Percentiles rank a stretch among this genome's conserved stretches.
Evolutionary conservation across 2,888 invertebrate genomes (phyloP).

Genomic region (Axea sp.): DNA sequence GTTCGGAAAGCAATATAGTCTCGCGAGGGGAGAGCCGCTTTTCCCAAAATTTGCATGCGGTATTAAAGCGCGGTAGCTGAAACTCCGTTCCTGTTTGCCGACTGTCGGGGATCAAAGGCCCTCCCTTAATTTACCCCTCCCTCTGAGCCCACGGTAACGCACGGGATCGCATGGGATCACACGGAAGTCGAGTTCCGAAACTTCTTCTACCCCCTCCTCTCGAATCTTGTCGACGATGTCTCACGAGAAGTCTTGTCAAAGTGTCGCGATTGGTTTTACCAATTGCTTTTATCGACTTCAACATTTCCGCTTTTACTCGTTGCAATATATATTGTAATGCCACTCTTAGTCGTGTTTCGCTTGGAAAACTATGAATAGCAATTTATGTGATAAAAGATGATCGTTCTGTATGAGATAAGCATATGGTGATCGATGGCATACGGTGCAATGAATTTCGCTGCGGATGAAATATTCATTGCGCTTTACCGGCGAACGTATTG

Average conservation of each 20-base stretch:
- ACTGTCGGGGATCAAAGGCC: constrained; percentile 79
- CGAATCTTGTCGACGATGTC: constrained; percentile 60
- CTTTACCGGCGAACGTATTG: constrained; percentile 35
- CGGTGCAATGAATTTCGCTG: constrained; percentile 42
- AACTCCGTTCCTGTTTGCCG: constrained; percentile 78
- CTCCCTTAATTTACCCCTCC: constrained; percentile 29
- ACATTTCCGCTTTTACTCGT: constrained; percentile 51
- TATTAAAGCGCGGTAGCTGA: constrained; percentile 79
- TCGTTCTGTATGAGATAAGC: constrained; percentile 57
- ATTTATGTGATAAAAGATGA: constrained; percentile 60
- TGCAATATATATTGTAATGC: constrained; percentile 63
- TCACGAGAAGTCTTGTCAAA: constrained; percentile 33
- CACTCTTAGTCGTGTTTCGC: constrained; percentile 51
- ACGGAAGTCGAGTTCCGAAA: constrained; percentile 25
- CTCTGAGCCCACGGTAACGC: constrained; percentile 17
- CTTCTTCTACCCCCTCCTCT: constrained; percentile 46
- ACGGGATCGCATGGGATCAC: no score
- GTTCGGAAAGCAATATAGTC: constrained; percentile 79
- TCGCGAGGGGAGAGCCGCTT: constrained; percentile 70
- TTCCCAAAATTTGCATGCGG: constrained; percentile 79
- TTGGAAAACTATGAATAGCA: constrained; percentile 61
- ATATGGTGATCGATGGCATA: constrained; percentile 61
- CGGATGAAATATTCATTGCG: constrained; percentile 58
- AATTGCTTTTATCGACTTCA: constrained; percentile 53
- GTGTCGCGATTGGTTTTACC: constrained; percentile 57